Base-by-base conservation (phyloP, 64 coral and sea anemone genomes). In the Montipora cactus region DNA sequence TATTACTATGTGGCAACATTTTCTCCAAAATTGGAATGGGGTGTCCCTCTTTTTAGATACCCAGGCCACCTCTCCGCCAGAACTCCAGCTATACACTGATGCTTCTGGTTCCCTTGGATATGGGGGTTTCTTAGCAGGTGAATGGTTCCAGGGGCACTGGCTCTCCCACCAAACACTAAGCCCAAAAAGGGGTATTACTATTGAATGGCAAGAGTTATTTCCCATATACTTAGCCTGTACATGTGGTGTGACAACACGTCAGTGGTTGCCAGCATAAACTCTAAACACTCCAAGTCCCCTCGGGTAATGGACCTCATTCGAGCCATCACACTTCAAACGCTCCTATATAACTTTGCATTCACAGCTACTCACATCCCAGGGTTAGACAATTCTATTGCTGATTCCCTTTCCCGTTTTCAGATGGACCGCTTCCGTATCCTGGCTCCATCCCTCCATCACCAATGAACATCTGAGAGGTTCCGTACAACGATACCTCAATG, bases 141-240 rank as follows among this genome's bases (percentile, higher is more conserved):
- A 81, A 49, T 91, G 89, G 89, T 91, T 81, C 75, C 89, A 91
- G 48, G 89, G 89, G 6, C 16, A 19, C 15, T 90, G 59, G 88
- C 59, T 64, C 46, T 4, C 20, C 49, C 49, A 68, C 44, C 88
- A 90, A 16, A 49, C 49, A 44, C 84, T 59, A 0, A 12, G 4
- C 59, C 28, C 1, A 37, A 10, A 23, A 3, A 1, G 19, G 5
- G 59, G 51, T 9, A 80, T 79, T 3, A 48, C 49, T 47, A 91
- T 81, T 72, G 89, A 59, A 20, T 91, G 79, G 62, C 89, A 91
- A 15, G 76, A 90, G 16, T 70, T 87, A 7, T 87, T 87, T 66
- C 66, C 64, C 44, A 47, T 87, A 22, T 5, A 20, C 0, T 71
- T 89, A 4, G 87, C 69, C 6, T 89, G 87, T 53, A 77, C 3